A percentile compares a stretch with the other conserved stretches of the same genome.
Conservation (phyloP, 2,888 invertebrate species). For the Drosophila acutilabella region DNA sequence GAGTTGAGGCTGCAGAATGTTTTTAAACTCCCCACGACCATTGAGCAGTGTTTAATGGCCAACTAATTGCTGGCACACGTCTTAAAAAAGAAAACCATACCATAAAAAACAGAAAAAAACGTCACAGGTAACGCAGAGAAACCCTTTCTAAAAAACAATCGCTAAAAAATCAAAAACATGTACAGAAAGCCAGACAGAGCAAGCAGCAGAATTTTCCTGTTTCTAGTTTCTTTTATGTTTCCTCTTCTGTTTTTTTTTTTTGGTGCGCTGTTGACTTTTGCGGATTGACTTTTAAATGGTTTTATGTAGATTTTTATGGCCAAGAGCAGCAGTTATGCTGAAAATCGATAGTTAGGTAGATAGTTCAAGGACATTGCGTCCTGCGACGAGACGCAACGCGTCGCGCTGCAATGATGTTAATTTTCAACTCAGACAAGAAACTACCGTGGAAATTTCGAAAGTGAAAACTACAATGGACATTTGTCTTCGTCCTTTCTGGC, state of each 20-base stretch:
- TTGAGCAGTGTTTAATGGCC: slow-evolving; percentile 52
- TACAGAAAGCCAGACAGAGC: not conserved
- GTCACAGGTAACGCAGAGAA: slow-evolving; percentile 35
- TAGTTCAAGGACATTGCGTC: slow-evolving; percentile 61
- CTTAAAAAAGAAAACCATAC: slow-evolving; percentile 53
- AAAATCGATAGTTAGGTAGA: slow-evolving; percentile 56
- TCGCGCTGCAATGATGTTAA: slow-evolving; percentile 65
- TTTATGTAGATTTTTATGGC: slow-evolving; percentile 79
- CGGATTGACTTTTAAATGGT: slow-evolving; percentile 82
- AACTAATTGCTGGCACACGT: slow-evolving; percentile 76
- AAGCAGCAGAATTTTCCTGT: not conserved
- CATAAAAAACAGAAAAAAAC: slow-evolving; percentile 41
- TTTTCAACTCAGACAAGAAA: slow-evolving; percentile 51
- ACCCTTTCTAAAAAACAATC: slow-evolving; percentile 63
- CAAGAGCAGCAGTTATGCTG: slow-evolving; percentile 57
- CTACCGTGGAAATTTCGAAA: slow-evolving; percentile 77
- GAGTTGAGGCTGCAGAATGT: slow-evolving; percentile 22
- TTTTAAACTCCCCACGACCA: slow-evolving; percentile 12
- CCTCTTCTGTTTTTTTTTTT: slow-evolving; percentile 5
- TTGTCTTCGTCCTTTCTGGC: not conserved
- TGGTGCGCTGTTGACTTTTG: slow-evolving; percentile 61
- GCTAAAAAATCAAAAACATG: slow-evolving; percentile 8
- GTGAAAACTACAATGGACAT: slow-evolving; percentile 70
- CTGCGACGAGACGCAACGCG: slow-evolving; percentile 26
- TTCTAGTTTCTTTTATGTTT: not conserved